Evolutionary conservation across 2,113 vertebrate genomes (phyloP).

Genomic region (Ailurus styani): DNA sequence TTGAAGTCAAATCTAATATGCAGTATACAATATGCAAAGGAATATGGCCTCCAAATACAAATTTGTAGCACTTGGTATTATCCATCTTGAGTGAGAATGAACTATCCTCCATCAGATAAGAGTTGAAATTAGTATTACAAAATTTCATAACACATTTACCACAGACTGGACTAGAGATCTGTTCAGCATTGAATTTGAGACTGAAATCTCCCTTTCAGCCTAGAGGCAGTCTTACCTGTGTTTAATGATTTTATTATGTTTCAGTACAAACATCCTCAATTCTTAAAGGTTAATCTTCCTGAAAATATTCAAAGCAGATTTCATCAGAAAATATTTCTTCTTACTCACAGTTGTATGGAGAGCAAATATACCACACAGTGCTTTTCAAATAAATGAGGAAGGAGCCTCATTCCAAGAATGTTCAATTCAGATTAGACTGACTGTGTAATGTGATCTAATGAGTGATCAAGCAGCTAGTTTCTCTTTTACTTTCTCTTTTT

Average conservation of each 20-base stretch:
- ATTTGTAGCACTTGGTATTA: not conserved
- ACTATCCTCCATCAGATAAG: not conserved
- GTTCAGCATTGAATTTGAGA: not conserved
- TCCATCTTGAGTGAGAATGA: not conserved
- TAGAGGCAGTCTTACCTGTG: not conserved
- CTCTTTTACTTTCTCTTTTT: not conserved
- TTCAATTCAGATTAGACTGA: not conserved
- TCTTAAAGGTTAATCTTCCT: slow-evolving; percentile 19
- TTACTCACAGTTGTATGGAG: not conserved
- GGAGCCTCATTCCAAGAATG: not conserved
- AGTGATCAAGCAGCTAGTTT: not conserved
- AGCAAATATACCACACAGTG: not conserved
- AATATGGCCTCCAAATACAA: not conserved
- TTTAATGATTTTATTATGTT: not conserved
- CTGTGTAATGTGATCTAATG: not conserved
- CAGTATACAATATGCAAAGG: slow-evolving; percentile 17
- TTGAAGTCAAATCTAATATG: not conserved
- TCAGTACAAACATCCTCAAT: not conserved
- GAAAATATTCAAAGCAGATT: slow-evolving; percentile 9
- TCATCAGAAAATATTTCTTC: not conserved
- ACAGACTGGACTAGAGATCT: not conserved
- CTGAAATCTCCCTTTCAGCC: not conserved
- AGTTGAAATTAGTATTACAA: not conserved
- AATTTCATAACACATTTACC: not conserved
- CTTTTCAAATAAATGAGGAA: not conserved